Conservation (phyloP, 2,113 vertebrate genomes). For the Cavia porcellus region DNA sequence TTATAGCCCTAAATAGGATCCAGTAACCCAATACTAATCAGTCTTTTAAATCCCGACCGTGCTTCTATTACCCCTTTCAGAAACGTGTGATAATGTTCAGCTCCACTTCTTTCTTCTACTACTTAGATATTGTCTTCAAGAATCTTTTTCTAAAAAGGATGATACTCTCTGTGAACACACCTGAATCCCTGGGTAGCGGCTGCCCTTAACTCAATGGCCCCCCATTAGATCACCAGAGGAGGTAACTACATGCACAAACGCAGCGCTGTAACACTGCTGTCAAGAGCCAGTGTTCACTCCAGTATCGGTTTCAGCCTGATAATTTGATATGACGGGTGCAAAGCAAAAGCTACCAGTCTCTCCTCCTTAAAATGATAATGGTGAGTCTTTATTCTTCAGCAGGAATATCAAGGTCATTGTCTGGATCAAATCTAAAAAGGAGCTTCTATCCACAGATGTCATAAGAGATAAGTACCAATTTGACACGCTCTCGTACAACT, state of each 20-base stretch:
- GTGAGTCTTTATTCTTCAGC: constrained; percentile 72
- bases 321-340: constrained; percentile 84
- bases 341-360: constrained; percentile 74
- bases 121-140: constrained; percentile 23
- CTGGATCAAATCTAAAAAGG: constrained; percentile 87
- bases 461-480: constrained; percentile 90
- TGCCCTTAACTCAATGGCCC: neutral
- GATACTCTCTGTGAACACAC: neutral
- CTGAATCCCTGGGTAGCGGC: neutral
- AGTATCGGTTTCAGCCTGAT: constrained; percentile 79
- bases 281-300: constrained; percentile 69
- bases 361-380: constrained; percentile 80
- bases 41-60: neutral
- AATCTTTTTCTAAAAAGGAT: neutral
- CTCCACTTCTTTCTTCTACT: neutral
- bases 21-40: neutral
- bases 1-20: neutral
- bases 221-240: neutral
- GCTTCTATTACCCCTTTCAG: neutral
- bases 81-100: neutral
- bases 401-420: constrained; percentile 91
- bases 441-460: constrained; percentile 92
- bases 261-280: constrained; percentile 39
- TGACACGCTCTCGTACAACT: constrained; percentile 90
- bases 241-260: constrained; percentile 51